Conservation (phyloP, 2,888 invertebrate genomes). For the Lacanobia wlatinum region DNA sequence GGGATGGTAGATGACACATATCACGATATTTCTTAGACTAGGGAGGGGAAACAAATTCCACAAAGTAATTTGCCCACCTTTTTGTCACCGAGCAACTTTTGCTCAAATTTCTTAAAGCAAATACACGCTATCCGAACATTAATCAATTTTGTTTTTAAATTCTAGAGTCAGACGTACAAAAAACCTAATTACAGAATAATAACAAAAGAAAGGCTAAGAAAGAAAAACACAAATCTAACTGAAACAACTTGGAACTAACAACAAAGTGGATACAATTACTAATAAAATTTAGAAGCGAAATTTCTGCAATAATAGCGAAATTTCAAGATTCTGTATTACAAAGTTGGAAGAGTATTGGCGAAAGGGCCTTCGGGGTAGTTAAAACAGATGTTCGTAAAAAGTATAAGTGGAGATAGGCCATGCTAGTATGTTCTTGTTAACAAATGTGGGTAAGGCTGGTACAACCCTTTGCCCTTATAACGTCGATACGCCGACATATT, state of each 20-base stretch:
- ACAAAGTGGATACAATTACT: conserved; percentile 34
- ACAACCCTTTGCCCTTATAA: conserved; percentile 71
- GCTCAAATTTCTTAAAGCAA: conserved; percentile 6
- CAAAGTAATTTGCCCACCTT: no score
- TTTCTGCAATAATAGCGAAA: conserved; percentile 38
- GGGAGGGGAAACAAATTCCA: neutral
- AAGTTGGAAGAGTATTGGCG: conserved; percentile 23
- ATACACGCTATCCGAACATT: conserved; percentile 28
- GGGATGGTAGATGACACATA: no score
- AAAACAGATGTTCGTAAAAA: conserved; percentile 60
- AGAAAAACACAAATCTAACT: conserved; percentile 23
- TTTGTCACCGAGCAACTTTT: no score
- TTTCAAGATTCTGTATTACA: conserved; percentile 29
- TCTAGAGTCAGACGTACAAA: neutral
- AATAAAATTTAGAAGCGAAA: conserved; percentile 33
- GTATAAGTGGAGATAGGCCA: conserved; percentile 56
- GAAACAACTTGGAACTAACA: conserved; percentile 41
- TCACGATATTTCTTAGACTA: no score
- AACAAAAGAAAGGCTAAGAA: conserved; percentile 17
- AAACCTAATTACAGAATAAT: conserved; percentile 20
- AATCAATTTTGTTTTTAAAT: conserved; percentile 18
- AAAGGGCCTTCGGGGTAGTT: conserved; percentile 17
- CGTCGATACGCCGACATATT: conserved; percentile 74
- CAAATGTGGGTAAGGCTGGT: conserved; percentile 64
- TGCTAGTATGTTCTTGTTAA: conserved; percentile 61